phyloP scores from a whole-genome alignment of 2,888 invertebrate genomes.

The Latheticus oryzae region DNA sequence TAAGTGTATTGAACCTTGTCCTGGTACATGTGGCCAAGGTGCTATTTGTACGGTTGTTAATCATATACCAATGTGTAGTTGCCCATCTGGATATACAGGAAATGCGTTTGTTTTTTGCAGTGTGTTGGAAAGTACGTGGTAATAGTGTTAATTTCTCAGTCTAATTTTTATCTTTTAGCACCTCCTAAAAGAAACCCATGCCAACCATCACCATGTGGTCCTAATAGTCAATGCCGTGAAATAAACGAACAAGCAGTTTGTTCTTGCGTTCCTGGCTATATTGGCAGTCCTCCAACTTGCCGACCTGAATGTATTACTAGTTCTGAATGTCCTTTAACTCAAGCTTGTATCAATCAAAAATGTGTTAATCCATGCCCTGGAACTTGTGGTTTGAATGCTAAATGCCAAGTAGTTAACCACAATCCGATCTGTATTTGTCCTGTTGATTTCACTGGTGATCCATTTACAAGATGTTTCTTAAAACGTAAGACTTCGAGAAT shows the following conservation, averaged over 20 bases:
- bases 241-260: constrained; percentile 81
- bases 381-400: constrained; percentile 79
- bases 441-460: constrained; percentile 75
- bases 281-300: constrained; percentile 82
- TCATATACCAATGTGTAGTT: constrained; percentile 85
- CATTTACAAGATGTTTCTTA: constrained; percentile 71
- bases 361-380: constrained; percentile 83
- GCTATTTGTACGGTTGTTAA: constrained; percentile 84
- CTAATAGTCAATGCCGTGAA: constrained; percentile 80
- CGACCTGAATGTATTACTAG: constrained; percentile 82
- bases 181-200: constrained; percentile 73
- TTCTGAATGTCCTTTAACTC: constrained; percentile 80
- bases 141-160: constrained; percentile 5
- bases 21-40: constrained; percentile 83
- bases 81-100: constrained; percentile 81
- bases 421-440: constrained; percentile 85
- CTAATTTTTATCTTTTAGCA: constrained; percentile 49
- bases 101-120: constrained; percentile 72
- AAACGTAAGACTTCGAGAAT: constrained; percentile 66
- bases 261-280: constrained; percentile 79
- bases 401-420: constrained; percentile 81
- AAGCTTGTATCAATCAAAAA: constrained; percentile 78
- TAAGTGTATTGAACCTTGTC: constrained; percentile 87
- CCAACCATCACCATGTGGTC: constrained; percentile 81
- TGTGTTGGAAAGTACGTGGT: constrained; percentile 34